Evolutionary conservation across 2,888 invertebrate species (phyloP).

Genomic region (Synergus umbraculus): DNA sequence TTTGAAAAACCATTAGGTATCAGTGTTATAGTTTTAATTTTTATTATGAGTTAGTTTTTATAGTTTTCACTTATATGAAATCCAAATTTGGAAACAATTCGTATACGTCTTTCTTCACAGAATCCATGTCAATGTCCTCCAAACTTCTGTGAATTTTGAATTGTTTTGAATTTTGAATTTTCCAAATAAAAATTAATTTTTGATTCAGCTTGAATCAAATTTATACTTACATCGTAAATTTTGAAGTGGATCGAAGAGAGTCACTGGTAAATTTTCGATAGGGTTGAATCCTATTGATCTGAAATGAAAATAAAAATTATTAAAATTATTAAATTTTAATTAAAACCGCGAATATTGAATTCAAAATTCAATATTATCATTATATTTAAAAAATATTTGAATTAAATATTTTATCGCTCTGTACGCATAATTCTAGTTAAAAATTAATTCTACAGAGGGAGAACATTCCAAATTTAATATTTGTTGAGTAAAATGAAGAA

Average conservation of each 20-base stretch:
- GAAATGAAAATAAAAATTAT: slow-evolving; percentile 22
- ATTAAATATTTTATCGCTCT: too few species aligned
- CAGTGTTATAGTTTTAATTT: not conserved
- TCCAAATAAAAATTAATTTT: not conserved
- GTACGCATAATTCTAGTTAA: too few species aligned
- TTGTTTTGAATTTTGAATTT: slow-evolving; percentile 40
- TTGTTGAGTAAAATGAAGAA: too few species aligned
- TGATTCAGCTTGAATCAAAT: not conserved
- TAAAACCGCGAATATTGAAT: slow-evolving; percentile 38
- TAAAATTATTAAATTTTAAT: not conserved
- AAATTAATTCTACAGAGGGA: too few species aligned
- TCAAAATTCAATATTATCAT: too few species aligned
- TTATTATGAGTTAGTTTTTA: not conserved
- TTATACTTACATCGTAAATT: slow-evolving; percentile 69
- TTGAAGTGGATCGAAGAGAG: slow-evolving; percentile 66
- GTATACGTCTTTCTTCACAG: slow-evolving; percentile 79
- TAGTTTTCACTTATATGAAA: slow-evolving; percentile 77
- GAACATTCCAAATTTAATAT: too few species aligned
- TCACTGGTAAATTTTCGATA: slow-evolving; percentile 64
- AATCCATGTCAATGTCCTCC: slow-evolving; percentile 79
- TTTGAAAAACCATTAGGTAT: slow-evolving; percentile 58
- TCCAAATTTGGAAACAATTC: slow-evolving; percentile 77
- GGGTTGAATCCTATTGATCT: slow-evolving; percentile 72
- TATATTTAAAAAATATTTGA: too few species aligned
- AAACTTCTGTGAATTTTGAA: slow-evolving; percentile 76